Conservation (phyloP, 2,797 vertebrate species). For the Sebastes dallii region DNA sequence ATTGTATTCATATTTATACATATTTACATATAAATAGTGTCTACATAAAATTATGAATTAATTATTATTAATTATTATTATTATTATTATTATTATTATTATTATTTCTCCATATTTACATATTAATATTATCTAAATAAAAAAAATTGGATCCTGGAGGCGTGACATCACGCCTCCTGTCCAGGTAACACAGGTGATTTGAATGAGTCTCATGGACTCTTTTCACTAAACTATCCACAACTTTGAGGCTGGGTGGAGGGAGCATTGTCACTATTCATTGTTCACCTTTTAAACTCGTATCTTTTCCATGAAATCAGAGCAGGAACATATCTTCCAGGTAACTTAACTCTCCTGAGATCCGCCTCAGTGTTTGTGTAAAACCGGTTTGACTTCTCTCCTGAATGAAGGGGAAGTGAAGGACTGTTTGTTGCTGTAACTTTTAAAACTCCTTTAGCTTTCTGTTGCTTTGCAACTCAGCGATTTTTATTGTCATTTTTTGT, state of each 20-base stretch:
- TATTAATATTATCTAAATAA: too few species aligned
- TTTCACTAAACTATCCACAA: neutral
- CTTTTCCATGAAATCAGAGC: neutral
- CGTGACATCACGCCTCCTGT: too few species aligned
- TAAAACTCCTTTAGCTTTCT: neutral
- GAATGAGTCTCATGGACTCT: neutral
- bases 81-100: too few species aligned
- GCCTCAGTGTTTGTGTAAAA: neutral
- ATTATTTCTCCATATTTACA: too few species aligned
- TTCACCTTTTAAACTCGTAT: neutral
- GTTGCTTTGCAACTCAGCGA: neutral
- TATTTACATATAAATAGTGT: too few species aligned
- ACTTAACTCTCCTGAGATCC: neutral
- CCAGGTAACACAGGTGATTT: neutral
- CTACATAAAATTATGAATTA: too few species aligned
- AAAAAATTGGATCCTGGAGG: too few species aligned
- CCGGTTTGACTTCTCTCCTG: neutral
- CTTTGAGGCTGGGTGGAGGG: neutral
- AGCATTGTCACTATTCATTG: neutral
- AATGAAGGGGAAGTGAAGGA: conserved; percentile 13
- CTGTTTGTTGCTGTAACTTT: neutral
- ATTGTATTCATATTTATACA: too few species aligned
- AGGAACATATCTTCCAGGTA: neutral
- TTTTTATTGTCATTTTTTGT: neutral
- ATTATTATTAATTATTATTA: too few species aligned